Percentiles rank a stretch among this genome's conserved stretches.
Conservation (phyloP, 2,113 vertebrate species). For the Calonectris borealis region DNA sequence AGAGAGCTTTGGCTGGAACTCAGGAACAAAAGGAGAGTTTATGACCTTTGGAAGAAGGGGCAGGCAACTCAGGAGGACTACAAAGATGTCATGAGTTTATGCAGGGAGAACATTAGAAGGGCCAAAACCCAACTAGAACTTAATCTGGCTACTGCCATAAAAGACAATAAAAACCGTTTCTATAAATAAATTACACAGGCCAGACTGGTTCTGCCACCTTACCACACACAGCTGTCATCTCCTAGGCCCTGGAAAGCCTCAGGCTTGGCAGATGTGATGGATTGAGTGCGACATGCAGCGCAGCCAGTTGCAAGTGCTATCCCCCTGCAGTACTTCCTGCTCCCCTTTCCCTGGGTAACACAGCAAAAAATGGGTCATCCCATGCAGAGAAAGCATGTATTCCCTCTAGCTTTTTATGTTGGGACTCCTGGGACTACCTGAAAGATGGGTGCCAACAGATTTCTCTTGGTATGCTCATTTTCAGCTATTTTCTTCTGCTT, state of each 20-base stretch:
- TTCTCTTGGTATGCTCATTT: neutral
- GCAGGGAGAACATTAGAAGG: too few species aligned
- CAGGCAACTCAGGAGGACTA: too few species aligned
- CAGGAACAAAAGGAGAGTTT: too few species aligned
- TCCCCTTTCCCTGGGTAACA: neutral
- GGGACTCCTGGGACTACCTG: neutral
- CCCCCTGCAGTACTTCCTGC: neutral
- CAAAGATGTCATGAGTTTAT: too few species aligned
- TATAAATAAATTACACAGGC: neutral
- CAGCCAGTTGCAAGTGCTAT: neutral
- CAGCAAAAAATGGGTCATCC: neutral
- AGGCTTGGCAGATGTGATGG: neutral
- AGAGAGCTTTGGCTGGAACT: too few species aligned
- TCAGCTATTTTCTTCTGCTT: neutral
- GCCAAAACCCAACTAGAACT: too few species aligned
- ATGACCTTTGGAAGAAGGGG: too few species aligned
- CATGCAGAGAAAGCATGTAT: neutral
- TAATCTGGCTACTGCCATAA: too few species aligned
- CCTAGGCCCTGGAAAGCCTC: neutral
- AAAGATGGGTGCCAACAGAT: neutral
- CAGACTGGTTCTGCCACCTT: neutral
- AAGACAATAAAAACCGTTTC: too few species aligned
- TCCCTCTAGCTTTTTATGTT: neutral
- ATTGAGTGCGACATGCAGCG: neutral
- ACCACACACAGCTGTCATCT: neutral